Evolutionary conservation across 2,797 vertebrate species (phyloP).

Genomic region (Capromys pilorides): DNA sequence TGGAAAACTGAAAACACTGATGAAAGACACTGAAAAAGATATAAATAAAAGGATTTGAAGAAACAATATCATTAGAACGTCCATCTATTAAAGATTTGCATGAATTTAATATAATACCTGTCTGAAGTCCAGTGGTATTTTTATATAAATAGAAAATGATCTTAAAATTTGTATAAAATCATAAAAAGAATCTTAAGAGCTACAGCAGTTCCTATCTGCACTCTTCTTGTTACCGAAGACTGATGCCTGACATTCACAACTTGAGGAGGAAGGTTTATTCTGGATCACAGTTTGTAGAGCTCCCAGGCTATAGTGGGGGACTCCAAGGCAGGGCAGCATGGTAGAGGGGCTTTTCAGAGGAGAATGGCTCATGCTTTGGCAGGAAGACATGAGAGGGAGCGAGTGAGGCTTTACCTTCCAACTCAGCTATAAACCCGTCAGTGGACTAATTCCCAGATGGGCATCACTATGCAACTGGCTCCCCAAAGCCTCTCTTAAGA

Average conservation of each 20-base stretch:
- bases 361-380: not conserved
- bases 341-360: not conserved
- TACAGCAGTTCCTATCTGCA: not conserved
- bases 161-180: not conserved
- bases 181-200: not conserved
- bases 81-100: not conserved
- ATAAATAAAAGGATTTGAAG: not conserved
- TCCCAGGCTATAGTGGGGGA: not conserved
- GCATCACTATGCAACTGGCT: not conserved
- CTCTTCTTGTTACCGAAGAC: not conserved
- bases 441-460: not conserved
- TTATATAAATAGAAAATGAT: not conserved
- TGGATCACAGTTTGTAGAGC: not conserved
- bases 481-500: not conserved
- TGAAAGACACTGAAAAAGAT: not conserved
- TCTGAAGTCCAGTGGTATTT: not conserved
- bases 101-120: not conserved
- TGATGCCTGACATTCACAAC: not conserved
- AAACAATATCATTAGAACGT: not conserved
- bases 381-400: not conserved
- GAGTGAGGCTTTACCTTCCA: not conserved
- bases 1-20: not conserved
- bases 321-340: not conserved
- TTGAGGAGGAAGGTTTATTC: not conserved
- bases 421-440: not conserved